These are phyloP conservation scores for Thumatha senex DNA, from an alignment of 2,888 invertebrate species.

Conservation along the genomic window DNA sequence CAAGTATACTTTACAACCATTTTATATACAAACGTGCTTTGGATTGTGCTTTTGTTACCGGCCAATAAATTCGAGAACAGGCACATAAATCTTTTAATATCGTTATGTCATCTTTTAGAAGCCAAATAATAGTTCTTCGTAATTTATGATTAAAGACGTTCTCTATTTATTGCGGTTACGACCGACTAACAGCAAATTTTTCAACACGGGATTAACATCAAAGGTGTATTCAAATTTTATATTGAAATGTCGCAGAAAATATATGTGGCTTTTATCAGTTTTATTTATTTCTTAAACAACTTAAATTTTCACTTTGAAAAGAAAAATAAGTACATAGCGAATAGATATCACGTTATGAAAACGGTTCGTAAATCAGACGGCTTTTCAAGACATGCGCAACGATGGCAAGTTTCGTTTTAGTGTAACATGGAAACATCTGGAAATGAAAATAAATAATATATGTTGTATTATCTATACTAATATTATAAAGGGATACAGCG, in stretches of 20 bases:
- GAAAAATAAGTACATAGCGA: neutral
- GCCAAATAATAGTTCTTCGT: constrained; percentile 59
- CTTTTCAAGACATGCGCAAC: neutral
- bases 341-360: neutral
- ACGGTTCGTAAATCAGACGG: neutral
- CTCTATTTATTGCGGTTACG: constrained; percentile 57
- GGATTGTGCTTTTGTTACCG: constrained; percentile 45
- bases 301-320: neutral
- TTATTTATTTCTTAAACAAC: neutral
- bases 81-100: constrained; percentile 55
- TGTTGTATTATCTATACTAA: constrained; percentile 25
- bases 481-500: too few species aligned
- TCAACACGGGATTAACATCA: constrained; percentile 63
- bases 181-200: constrained; percentile 63
- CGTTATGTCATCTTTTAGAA: constrained; percentile 59
- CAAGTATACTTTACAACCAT: constrained; percentile 41
- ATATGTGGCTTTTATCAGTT: neutral
- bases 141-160: constrained; percentile 62
- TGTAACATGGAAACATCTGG: neutral
- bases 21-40: constrained; percentile 44
- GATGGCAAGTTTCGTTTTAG: neutral
- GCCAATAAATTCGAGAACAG: constrained; percentile 41
- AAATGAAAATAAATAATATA: constrained; percentile 8
- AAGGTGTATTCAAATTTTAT: constrained; percentile 38
- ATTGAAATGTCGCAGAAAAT: constrained; percentile 20